Conservation (phyloP, 2,797 vertebrate species). For the Malacoctenus gilli region DNA sequence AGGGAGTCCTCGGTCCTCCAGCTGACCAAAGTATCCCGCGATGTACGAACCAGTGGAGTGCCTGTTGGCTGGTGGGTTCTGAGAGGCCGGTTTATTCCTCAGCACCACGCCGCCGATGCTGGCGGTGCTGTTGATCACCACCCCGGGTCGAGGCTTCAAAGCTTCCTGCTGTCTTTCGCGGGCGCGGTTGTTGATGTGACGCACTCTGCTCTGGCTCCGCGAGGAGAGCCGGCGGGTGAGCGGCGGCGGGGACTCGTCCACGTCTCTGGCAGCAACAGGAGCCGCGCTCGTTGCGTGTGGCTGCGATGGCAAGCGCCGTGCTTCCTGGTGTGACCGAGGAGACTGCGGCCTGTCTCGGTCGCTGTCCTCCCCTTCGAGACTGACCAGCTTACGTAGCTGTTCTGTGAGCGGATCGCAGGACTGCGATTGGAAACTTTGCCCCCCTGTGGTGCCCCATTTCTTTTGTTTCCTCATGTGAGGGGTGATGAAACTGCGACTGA, state of each 20-base stretch:
- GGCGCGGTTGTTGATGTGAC: slow-evolving; percentile 95
- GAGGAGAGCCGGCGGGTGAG: slow-evolving; percentile 92
- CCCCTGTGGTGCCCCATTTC: slow-evolving; percentile 50
- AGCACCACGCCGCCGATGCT: slow-evolving; percentile 81
- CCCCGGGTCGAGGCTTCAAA: slow-evolving; percentile 75
- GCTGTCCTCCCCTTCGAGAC: slow-evolving; percentile 86
- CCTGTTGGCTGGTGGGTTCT: slow-evolving; percentile 81
- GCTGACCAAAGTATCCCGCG: slow-evolving; percentile 85
- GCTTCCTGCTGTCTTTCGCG: slow-evolving; percentile 93
- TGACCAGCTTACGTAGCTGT: slow-evolving; percentile 90
- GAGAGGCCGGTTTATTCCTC: slow-evolving; percentile 81
- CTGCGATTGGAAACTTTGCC: slow-evolving; percentile 67
- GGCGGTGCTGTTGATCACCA: slow-evolving; percentile 31
- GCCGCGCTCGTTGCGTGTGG: slow-evolving; percentile 24
- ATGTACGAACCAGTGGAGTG: slow-evolving; percentile 98
- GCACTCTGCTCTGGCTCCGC: slow-evolving; percentile 95
- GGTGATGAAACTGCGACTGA: slow-evolving; percentile 92
- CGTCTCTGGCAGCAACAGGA: slow-evolving; percentile 50
- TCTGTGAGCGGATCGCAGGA: slow-evolving; percentile 89
- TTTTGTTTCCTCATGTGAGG: slow-evolving; percentile 82
- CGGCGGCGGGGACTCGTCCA: slow-evolving; percentile 80
- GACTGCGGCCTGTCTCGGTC: slow-evolving; percentile 42
- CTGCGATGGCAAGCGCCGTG: slow-evolving; percentile 38
- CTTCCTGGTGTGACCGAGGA: slow-evolving; percentile 31
- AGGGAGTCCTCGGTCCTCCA: slow-evolving; percentile 87